phyloP scores from a whole-genome alignment of 2,113 vertebrate species.

The Carassius gibelio region DNA sequence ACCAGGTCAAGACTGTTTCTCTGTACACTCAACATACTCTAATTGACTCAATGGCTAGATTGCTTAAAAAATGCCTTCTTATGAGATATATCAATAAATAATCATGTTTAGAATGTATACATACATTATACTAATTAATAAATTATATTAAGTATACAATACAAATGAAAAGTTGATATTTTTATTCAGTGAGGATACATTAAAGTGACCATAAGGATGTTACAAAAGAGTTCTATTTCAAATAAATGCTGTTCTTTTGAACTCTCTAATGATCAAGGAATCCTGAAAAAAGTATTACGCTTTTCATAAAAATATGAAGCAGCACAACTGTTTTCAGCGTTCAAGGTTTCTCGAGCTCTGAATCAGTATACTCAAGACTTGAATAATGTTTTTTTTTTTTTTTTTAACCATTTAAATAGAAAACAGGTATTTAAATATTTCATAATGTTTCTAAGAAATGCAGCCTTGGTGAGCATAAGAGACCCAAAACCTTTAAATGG shows the following conservation, averaged over 20 bases:
- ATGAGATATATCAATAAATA: neutral
- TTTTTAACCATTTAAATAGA: neutral
- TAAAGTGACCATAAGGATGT: neutral
- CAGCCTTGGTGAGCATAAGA: neutral
- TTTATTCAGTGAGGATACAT: neutral
- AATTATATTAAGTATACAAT: neutral
- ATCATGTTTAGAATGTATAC: neutral
- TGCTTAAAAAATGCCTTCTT: neutral
- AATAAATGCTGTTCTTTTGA: neutral
- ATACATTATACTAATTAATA: neutral
- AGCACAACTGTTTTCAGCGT: neutral
- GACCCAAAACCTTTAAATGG: neutral
- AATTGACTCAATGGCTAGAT: constrained; percentile 10
- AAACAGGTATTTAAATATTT: neutral
- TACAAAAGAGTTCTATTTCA: neutral
- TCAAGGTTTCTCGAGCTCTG: neutral
- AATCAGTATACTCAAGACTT: neutral
- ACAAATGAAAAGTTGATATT: neutral
- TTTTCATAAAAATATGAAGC: neutral
- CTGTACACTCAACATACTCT: constrained; percentile 22
- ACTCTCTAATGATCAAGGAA: neutral
- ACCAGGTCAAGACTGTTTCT: constrained; percentile 49
- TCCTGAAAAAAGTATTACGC: neutral
- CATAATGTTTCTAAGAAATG: neutral
- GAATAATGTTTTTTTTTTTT: neutral